Evolutionary conservation across 1,140 invertebrate species (phyloP).

Genomic region (Heliothis virescens): DNA sequence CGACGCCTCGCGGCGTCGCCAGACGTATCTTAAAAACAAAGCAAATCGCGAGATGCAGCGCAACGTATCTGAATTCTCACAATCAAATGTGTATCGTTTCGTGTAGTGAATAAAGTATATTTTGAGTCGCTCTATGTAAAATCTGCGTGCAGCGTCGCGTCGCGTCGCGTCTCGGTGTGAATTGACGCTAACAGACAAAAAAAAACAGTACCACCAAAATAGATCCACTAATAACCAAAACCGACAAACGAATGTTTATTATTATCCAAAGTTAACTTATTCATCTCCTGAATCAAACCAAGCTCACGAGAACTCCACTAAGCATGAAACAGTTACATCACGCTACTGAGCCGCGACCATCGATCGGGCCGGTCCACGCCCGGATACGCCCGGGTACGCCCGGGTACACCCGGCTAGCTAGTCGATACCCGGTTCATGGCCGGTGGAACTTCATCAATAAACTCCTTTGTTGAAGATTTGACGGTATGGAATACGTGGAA

Average conservation of each 20-base stretch:
- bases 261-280: not conserved
- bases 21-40: too few relatives aligned
- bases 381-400: constrained; percentile 50
- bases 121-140: too few relatives aligned
- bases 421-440: constrained; percentile 62
- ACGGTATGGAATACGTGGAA: not conserved
- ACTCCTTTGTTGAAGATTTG: constrained; percentile 19
- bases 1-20: too few relatives aligned
- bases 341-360: constrained; percentile 38
- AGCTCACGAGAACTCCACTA: not conserved
- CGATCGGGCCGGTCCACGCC: constrained; percentile 51
- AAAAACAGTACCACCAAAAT: too few relatives aligned
- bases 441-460: constrained; percentile 46
- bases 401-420: constrained; percentile 41
- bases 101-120: too few relatives aligned
- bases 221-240: not conserved
- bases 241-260: not conserved
- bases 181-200: too few relatives aligned
- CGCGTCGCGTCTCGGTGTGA: too few relatives aligned
- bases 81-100: too few relatives aligned
- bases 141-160: too few relatives aligned
- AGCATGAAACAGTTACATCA: constrained; percentile 28
- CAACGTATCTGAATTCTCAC: too few relatives aligned
- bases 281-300: not conserved
- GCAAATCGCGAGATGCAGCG: too few relatives aligned